Evolutionary conservation across 2,888 invertebrate genomes (phyloP).

Genomic region (Tryphoninae sp.): DNA sequence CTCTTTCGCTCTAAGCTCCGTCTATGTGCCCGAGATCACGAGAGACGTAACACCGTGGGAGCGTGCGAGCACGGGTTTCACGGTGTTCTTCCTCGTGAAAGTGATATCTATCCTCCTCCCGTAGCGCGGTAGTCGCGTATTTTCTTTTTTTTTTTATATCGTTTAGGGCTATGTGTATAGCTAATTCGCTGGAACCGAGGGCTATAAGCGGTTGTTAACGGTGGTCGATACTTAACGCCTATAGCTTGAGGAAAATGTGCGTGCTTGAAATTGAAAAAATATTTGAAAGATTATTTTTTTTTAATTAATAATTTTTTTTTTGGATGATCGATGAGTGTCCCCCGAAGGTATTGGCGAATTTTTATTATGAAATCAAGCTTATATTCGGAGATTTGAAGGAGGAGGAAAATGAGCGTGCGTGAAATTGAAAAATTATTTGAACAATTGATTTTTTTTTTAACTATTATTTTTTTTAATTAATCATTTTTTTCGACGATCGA

Average conservation of each 20-base stretch:
- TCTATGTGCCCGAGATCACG: conserved; percentile 41
- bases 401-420: too few species aligned
- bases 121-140: conserved; percentile 29
- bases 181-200: not conserved
- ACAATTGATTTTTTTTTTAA: too few species aligned
- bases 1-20: conserved; percentile 4
- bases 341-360: too few species aligned
- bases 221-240: not conserved
- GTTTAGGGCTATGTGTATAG: conserved; percentile 6
- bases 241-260: too few species aligned
- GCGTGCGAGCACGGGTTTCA: conserved; percentile 72
- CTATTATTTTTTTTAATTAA: too few species aligned
- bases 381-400: not conserved
- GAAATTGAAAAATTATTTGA: too few species aligned
- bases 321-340: too few species aligned
- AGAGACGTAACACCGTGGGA: conserved; percentile 78
- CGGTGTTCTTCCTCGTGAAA: conserved; percentile 78
- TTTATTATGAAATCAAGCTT: too few species aligned
- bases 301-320: too few species aligned
- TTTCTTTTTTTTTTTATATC: conserved; percentile 1
- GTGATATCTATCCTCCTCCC: conserved; percentile 70
- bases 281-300: too few species aligned
- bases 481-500: too few species aligned
- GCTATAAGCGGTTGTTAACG: not conserved
- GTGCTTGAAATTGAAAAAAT: too few species aligned